Evolutionary conservation across 2,113 vertebrate genomes (phyloP).

Genomic region (Machaerirhynchus nigripectus): DNA sequence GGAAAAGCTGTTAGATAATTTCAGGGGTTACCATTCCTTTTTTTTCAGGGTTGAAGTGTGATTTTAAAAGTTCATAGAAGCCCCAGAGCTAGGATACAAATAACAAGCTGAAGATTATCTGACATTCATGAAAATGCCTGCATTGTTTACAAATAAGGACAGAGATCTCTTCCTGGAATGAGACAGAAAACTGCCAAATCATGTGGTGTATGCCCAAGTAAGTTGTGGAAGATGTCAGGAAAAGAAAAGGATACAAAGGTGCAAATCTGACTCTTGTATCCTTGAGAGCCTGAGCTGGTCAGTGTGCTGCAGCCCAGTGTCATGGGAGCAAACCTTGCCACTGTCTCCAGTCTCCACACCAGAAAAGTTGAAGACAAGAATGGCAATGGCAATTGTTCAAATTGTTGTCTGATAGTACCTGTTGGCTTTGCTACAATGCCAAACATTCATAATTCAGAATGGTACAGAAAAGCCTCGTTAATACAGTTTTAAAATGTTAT

Average conservation of each 20-base stretch:
- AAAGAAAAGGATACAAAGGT: not conserved
- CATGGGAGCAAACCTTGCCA: not conserved
- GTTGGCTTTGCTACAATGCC: not conserved
- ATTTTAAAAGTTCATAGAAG: not conserved
- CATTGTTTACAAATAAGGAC: not conserved
- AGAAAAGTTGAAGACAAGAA: not conserved
- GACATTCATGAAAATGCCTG: rapidly evolving
- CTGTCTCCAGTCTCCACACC: not conserved
- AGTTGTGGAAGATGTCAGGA: not conserved
- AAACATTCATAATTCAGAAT: not conserved
- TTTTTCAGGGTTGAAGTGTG: not conserved
- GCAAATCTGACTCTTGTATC: not conserved
- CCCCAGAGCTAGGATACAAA: not conserved
- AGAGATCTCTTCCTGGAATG: not conserved
- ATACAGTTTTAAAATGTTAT: not conserved
- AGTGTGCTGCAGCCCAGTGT: not conserved
- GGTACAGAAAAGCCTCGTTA: not conserved
- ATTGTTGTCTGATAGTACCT: not conserved
- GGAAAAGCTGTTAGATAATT: not conserved
- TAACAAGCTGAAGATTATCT: not conserved
- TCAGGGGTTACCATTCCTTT: not conserved
- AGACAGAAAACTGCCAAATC: not conserved
- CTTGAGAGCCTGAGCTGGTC: not conserved
- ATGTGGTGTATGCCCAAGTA: not conserved
- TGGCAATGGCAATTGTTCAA: not conserved